Percentiles rank a stretch among this genome's conserved stretches.
phyloP scores from a whole-genome alignment of 2,797 vertebrate genomes.

The Trachops cirrhosus region DNA sequence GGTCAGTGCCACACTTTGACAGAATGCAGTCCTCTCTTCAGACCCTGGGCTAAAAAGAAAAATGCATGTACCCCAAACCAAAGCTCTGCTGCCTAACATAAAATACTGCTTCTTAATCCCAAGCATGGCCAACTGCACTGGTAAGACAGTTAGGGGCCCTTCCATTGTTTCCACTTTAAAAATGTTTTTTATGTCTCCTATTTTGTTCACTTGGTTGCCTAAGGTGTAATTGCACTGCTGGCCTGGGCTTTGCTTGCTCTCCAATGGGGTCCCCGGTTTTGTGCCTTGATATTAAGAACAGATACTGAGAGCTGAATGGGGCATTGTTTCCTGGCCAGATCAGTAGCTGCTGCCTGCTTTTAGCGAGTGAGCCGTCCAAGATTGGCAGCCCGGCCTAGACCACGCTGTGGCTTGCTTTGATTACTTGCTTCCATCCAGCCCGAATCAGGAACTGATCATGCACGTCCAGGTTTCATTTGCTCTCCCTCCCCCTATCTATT shows the following conservation, averaged over 20 bases:
- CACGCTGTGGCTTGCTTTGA: conserved; percentile 39
- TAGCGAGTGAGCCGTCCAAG: conserved; percentile 54
- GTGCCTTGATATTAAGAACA: conserved; percentile 81
- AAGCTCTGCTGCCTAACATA: conserved; percentile 39
- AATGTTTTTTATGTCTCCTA: conserved; percentile 66
- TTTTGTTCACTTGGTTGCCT: conserved; percentile 70
- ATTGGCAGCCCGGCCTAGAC: conserved; percentile 38
- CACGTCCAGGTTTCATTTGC: neutral
- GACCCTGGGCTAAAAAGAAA: conserved; percentile 59
- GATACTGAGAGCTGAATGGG: conserved; percentile 81
- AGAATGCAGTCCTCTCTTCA: conserved; percentile 56
- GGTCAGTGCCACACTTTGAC: conserved; percentile 56
- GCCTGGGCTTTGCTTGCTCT: conserved; percentile 58
- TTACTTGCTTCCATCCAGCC: conserved; percentile 16
- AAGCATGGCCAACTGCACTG: conserved; percentile 66
- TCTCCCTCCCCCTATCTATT: neutral
- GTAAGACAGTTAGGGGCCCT: conserved; percentile 75
- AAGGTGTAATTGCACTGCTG: conserved; percentile 75
- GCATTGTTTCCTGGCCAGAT: conserved; percentile 82
- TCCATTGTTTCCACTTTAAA: conserved; percentile 75
- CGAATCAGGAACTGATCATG: conserved; percentile 22
- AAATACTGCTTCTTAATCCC: conserved; percentile 78
- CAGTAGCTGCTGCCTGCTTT: conserved; percentile 75
- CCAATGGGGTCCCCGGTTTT: conserved; percentile 62
- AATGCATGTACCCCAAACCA: neutral